A percentile compares a stretch with the other conserved stretches of the same genome.
These are phyloP conservation scores for Pyrgus malvae DNA, from an alignment of 2,888 invertebrate species.

Conservation along the genomic window DNA sequence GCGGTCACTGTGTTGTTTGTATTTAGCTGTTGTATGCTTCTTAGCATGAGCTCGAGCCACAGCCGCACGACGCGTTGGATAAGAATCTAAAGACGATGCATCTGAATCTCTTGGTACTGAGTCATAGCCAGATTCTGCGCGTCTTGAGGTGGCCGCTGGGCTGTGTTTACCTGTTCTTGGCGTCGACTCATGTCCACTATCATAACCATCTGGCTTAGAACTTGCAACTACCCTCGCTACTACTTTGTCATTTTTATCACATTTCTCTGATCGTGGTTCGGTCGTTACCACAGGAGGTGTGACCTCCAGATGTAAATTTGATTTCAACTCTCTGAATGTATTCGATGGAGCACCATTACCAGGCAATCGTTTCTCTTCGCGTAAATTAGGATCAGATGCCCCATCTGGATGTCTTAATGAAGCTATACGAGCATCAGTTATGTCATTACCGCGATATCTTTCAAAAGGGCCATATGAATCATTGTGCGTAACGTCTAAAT, in stretches of 20 bases:
- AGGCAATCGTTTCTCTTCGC: slow-evolving; percentile 85
- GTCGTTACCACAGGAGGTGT: slow-evolving; percentile 81
- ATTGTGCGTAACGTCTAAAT: slow-evolving; percentile 77
- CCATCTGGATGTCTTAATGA: slow-evolving; percentile 94
- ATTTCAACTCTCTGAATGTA: slow-evolving; percentile 82
- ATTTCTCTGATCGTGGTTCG: slow-evolving; percentile 83
- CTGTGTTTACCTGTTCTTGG: slow-evolving; percentile 91
- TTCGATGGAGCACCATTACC: slow-evolving; percentile 84
- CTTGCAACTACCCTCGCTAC: slow-evolving; percentile 85
- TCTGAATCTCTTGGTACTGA: slow-evolving; percentile 94
- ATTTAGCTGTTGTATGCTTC: slow-evolving; percentile 83
- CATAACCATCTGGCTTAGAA: slow-evolving; percentile 89
- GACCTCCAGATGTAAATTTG: slow-evolving; percentile 72
- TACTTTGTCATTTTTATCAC: slow-evolving; percentile 83
- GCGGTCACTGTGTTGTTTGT: slow-evolving; percentile 86
- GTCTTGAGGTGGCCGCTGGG: slow-evolving; percentile 88
- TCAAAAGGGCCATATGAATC: slow-evolving; percentile 83
- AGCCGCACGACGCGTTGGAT: slow-evolving; percentile 74
- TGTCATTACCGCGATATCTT: slow-evolving; percentile 82
- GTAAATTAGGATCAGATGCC: slow-evolving; percentile 95
- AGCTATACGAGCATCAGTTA: slow-evolving; percentile 83
- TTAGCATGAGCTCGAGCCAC: slow-evolving; percentile 75
- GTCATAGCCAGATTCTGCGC: slow-evolving; percentile 95
- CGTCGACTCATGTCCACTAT: slow-evolving; percentile 92
- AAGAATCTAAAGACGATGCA: slow-evolving; percentile 92